These are phyloP conservation scores for Petrolisthes cinctipes DNA, from an alignment of 2,888 invertebrate genomes.

Conservation along the genomic window DNA sequence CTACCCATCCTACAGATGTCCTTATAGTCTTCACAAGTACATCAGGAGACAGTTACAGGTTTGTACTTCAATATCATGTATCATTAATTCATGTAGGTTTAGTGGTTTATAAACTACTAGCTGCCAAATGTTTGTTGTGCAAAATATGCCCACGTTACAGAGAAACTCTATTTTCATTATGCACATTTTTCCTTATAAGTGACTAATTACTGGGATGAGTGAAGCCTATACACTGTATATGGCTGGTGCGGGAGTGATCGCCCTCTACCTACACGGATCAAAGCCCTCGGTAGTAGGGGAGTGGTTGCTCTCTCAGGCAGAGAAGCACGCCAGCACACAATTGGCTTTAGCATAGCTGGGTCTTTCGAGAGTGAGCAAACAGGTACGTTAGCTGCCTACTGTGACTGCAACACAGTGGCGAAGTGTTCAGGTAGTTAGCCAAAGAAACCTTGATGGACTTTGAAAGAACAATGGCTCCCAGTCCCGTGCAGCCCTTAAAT, in stretches of 20 bases:
- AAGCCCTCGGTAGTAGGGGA: conserved; percentile 6
- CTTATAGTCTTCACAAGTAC: too few relatives aligned
- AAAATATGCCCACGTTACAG: too few relatives aligned
- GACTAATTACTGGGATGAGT: neutral
- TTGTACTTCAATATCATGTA: too few relatives aligned
- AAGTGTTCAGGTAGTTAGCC: conserved; percentile 10
- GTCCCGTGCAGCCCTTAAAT: conserved; percentile 17
- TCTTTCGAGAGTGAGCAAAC: conserved; percentile 8
- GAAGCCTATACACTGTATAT: neutral
- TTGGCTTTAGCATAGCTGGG: conserved; percentile 15
- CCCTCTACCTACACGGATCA: conserved; percentile 20
- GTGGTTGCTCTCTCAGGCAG: conserved; percentile 13
- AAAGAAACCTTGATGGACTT: conserved; percentile 16
- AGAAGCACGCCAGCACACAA: neutral
- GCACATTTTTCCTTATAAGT: too few relatives aligned
- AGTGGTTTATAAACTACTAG: too few relatives aligned
- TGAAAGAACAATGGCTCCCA: neutral
- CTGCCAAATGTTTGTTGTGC: too few relatives aligned
- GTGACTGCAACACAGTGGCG: conserved; percentile 14
- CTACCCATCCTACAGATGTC: too few relatives aligned
- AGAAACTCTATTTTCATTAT: too few relatives aligned
- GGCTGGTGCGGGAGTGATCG: neutral
- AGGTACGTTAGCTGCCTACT: conserved; percentile 19
- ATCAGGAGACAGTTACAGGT: too few relatives aligned
- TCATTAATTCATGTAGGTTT: too few relatives aligned